Conservation (phyloP, 2,888 invertebrate species). For the Caenorhabditis plicata region DNA sequence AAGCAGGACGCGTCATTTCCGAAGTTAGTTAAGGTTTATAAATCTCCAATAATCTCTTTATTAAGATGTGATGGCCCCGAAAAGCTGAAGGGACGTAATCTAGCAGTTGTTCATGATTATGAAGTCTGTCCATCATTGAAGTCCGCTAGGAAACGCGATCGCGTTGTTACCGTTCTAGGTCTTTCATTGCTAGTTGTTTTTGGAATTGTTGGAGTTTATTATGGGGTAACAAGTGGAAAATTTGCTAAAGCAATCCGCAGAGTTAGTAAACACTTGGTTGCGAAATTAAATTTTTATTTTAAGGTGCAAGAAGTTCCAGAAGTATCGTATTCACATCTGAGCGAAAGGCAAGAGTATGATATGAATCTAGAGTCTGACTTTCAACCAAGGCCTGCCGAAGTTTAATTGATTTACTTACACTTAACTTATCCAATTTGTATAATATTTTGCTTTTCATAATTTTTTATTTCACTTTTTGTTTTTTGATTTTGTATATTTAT, state of each 20-base stretch:
- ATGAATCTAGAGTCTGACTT: conserved; percentile 32
- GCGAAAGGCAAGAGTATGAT: conserved; percentile 23
- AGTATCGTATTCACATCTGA: conserved; percentile 39
- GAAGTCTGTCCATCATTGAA: conserved; percentile 24
- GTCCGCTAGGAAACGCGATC: neutral
- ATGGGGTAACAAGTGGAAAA: conserved; percentile 18
- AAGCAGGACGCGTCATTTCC: conserved; percentile 13
- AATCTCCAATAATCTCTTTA: neutral
- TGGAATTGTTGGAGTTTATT: conserved; percentile 5
- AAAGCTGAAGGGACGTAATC: conserved; percentile 2
- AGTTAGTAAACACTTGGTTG: neutral
- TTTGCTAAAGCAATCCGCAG: conserved; percentile 2
- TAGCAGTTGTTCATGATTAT: conserved; percentile 8
- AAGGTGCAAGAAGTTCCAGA: conserved; percentile 21
- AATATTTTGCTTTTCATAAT: neutral
- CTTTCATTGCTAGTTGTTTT: conserved; percentile 11
- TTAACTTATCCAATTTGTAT: neutral
- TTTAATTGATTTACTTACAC: conserved; percentile 7
- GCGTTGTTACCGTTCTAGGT: conserved; percentile 15
- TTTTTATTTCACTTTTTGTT: neutral
- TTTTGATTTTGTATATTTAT: conserved; percentile 6
- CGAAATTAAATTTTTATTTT: conserved; percentile 2
- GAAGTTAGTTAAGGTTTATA: conserved; percentile 4
- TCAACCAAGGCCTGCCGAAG: conserved; percentile 43
- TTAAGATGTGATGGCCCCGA: conserved; percentile 23